Base-by-base conservation (phyloP, 2,888 invertebrate species). In the Parnassius mnemosyne region DNA sequence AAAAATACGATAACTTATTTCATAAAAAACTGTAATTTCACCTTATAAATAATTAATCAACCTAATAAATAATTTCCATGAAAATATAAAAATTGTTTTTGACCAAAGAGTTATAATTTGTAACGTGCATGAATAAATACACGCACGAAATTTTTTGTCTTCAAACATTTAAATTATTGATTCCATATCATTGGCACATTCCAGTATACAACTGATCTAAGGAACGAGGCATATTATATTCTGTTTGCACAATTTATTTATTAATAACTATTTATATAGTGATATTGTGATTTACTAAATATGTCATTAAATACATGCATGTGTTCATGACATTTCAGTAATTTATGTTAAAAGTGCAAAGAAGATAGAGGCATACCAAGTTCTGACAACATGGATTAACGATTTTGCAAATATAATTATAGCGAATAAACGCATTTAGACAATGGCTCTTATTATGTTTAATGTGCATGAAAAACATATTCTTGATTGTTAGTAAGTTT, bases 271-370 rank as follows among this genome's bases (percentile, higher is more conserved):
- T 57, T 49, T 49, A 13, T 10, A 57, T 11, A 42, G 9, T 50
- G 57, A 57, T 57, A 57, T 43, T 43, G 10, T n/a, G 12, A 44
- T 57, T n/a, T 51, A 44, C 44, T 51, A 51, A 57, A 51, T 10
- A 42, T 9, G 16, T 11, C 11, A 57, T 47, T 34, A 42, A 13
- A 51, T 20, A 3, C 20, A 20, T 20, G 50, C 51, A 51, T 20
- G 43, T 41, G 46, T 52, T 1, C 10, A 12, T 42, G 52, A 53
- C 34, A 53, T 59, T 59, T 57, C 10, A 57, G 51, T 42, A 43
- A 43, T 16, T 16, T 42, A 57, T 42, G 41, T 43, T 52, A 41
- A 1, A 10, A 20, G 7, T 13, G 16, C 50, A 50, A 52, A 3
- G 52, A n/a, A 34, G n/a, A 10, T 7, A 9, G n/a, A 44, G 42